A percentile compares a stretch with the other conserved stretches of the same genome.
These are phyloP conservation scores for Knipowitschia caucasica DNA, from an alignment of 2,797 vertebrate genomes.

Conservation along the genomic window DNA sequence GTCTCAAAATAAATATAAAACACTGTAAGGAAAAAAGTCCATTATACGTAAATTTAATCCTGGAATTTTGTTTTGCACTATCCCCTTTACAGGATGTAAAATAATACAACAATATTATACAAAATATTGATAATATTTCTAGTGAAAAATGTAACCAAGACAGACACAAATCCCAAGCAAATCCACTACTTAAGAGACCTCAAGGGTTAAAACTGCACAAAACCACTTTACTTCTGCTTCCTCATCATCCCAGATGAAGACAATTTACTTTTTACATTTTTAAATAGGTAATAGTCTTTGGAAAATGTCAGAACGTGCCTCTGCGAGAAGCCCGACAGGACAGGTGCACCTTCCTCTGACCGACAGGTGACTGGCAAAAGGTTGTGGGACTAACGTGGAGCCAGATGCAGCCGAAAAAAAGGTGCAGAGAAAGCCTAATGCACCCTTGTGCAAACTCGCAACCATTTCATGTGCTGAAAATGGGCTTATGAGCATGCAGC, in stretches of 20 bases:
- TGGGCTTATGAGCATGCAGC: slow-evolving; percentile 40
- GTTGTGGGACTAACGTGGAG: slow-evolving; percentile 24
- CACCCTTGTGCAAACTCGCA: slow-evolving; percentile 28
- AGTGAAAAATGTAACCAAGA: too few species aligned
- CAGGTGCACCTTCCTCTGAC: slow-evolving; percentile 21
- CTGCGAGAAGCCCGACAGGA: background rate
- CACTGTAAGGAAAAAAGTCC: too few species aligned
- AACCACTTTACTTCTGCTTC: slow-evolving; percentile 6
- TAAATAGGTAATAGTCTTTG: slow-evolving; percentile 26
- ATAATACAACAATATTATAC: too few species aligned
- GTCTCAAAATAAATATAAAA: too few species aligned
- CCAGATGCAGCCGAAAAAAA: slow-evolving; percentile 23
- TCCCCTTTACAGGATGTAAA: too few species aligned
- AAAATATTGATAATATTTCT: too few species aligned
- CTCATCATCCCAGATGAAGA: slow-evolving; percentile 12
- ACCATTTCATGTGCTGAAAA: slow-evolving; percentile 56
- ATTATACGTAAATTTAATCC: too few species aligned
- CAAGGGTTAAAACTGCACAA: slow-evolving; percentile 20
- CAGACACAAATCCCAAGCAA: too few species aligned
- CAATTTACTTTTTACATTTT: slow-evolving; percentile 14
- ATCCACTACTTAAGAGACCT: background rate
- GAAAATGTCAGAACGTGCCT: slow-evolving; percentile 25
- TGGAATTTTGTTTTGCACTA: too few species aligned
- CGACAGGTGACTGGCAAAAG: slow-evolving; percentile 30
- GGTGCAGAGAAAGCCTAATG: slow-evolving; percentile 38